Evolutionary conservation across 2,113 vertebrate genomes (phyloP), one percentile per base, ranked within the genome.

Genomic region (Orthonyx spaldingii): DNA sequence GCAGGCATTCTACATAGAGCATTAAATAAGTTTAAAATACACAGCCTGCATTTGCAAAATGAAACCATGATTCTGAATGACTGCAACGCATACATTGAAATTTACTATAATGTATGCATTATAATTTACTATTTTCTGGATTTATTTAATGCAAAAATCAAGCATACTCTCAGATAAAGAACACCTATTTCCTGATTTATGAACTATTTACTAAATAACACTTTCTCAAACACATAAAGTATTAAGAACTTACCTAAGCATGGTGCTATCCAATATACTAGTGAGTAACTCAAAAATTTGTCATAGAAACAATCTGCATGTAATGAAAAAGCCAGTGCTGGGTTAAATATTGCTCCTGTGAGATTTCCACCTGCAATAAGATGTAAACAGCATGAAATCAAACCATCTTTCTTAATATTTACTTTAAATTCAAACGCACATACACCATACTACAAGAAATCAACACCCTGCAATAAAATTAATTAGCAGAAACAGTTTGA

Each of bases 311-410:
- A 99, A 80, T 92, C 77, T 91, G 99, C 98, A 87, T 99, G 98
- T 16, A 99, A 98, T 49, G 99, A 99, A 95, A 99, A 98, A 61
- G 99, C 99, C 98, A 99, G 17, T 1, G 98, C 99, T 12, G 99
- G 99, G 92, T 99, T 99, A 89, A 99, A 99, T 91, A 99, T 97
- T 1, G 99, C 99, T 94, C 99, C 99, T 1, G 99, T 99, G 75
- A 98, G 83, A 59, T 97, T 96, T 75, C 98, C 99, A 95, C 99
- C 99, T 99, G 97, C 27, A 98, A 97, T 6, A 95, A 92, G 91
- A 94, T 28, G 56, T 61, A 96, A 96, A 76, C 46, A 97, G 13
- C 52, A 83, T 71, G 57, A 94, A 66, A 87, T 49, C 35, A 93
- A 91, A 87, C 20, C 9, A 57, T 13, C 10, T 75, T 61, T 59